A percentile compares a stretch with the other conserved stretches of the same genome.
Evolutionary conservation across 2,888 invertebrate species (phyloP).

Genomic region (Idaea biselata): DNA sequence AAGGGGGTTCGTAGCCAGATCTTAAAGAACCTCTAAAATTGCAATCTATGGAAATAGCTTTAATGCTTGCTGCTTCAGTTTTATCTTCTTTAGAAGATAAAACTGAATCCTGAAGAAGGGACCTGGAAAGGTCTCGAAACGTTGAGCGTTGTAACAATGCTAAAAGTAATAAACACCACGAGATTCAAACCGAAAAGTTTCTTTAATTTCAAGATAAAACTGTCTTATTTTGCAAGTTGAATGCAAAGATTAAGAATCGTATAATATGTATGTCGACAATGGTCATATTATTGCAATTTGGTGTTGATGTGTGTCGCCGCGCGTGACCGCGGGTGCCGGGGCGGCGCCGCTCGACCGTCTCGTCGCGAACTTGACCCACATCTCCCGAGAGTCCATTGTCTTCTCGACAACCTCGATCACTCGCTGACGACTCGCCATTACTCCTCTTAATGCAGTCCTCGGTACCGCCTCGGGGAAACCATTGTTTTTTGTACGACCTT

Average conservation of each 20-base stretch:
- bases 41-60: too few species aligned
- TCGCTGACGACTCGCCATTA: constrained; percentile 45
- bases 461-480: constrained; percentile 32
- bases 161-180: too few species aligned
- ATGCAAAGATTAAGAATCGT: not conserved
- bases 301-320: constrained; percentile 26
- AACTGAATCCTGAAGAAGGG: too few species aligned
- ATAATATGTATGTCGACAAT: not conserved
- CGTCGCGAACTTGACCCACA: constrained; percentile 73
- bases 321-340: constrained; percentile 43
- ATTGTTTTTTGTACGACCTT: constrained; percentile 36
- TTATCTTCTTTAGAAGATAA: too few species aligned
- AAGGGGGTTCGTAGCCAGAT: too few species aligned
- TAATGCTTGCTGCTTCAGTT: too few species aligned
- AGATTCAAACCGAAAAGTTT: too few species aligned
- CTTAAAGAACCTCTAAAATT: too few species aligned
- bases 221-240: not conserved
- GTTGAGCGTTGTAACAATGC: too few species aligned
- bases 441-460: constrained; percentile 41
- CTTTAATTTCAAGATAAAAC: too few species aligned
- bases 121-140: too few species aligned
- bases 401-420: constrained; percentile 57
- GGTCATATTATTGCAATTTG: not conserved
- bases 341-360: constrained; percentile 15
- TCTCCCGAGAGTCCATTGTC: constrained; percentile 67